Evolutionary conservation across 2,888 invertebrate species (phyloP), one percentile per base, ranked within the genome.

Genomic region (Lysandra coridon): DNA sequence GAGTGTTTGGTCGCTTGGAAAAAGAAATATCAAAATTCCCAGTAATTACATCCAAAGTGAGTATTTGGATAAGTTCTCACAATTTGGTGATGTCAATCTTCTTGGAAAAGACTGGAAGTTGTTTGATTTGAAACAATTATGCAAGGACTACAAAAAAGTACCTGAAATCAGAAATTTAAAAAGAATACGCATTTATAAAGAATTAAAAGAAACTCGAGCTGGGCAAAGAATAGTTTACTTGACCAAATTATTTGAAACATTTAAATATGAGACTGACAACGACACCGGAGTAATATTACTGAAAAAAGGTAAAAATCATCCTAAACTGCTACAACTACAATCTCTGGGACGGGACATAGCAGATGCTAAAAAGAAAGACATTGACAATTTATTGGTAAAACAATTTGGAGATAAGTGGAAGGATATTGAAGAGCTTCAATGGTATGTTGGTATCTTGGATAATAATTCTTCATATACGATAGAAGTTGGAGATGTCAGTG

Each of bases 11-110:
- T 17, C 64, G 80, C 5, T 37, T 80, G 17, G 80, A 81, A 79
- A 82, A 83, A 80, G 81, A 82, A 60, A 44, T 82, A n/a, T 73
- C 79, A 73, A 80, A 79, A 79, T 80, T 53, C 73, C 80, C 80
- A 49, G 76, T 81, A 23, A 81, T 81, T 77, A 76, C 78, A 37
- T 74, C 53, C 33, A 78, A 57, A 60, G 75, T 78, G 80, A 80
- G 62, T 77, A 80, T 76, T 69, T 78, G 30, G 57, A 81, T 49
- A 6, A 64, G 53, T 78, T 73, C 62, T 75, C 53, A 49, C 64
- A 80, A 69, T 44, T 57, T 57, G 57, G 57, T 57, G 57, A 57
- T 17, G 57, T 57, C 57, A 57, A 79, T 73, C 14, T 30, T 44
- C 64, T 80, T n/a, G 76, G 78, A 64, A 44, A 75, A 64, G 75